phyloP scores from a whole-genome alignment of 2,888 invertebrate species.

The Oligia strigilis region DNA sequence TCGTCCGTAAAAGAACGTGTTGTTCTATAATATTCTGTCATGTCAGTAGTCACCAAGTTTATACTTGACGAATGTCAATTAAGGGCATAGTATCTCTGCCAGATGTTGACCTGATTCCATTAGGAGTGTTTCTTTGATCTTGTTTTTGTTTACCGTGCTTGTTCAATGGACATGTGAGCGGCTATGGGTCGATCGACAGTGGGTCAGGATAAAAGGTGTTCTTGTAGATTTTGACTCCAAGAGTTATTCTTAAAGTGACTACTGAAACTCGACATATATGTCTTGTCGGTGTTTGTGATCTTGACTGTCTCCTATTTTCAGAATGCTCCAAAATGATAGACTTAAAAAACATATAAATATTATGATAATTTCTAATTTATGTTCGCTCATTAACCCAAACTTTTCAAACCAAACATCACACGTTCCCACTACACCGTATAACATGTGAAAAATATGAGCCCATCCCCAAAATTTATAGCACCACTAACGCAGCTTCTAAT shows the following conservation, averaged over 20 bases:
- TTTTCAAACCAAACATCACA: slow-evolving; percentile 53
- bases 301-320: neutral
- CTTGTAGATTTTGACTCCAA: neutral
- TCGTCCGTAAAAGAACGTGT: too few relatives aligned
- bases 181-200: neutral
- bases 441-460: slow-evolving; percentile 62
- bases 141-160: slow-evolving; percentile 25
- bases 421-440: slow-evolving; percentile 47
- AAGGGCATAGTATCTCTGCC: slow-evolving; percentile 2
- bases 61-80: neutral
- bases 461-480: slow-evolving; percentile 63
- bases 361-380: slow-evolving; percentile 51
- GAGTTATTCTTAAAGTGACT: neutral
- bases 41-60: neutral
- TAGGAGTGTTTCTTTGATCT: slow-evolving; percentile 31
- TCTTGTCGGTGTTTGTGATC: neutral
- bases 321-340: slow-evolving; percentile 5
- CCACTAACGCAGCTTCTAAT: slow-evolving; percentile 65
- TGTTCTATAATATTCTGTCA: too few relatives aligned
- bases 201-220: neutral
- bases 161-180: neutral
- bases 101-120: slow-evolving; percentile 24
- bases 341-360: slow-evolving; percentile 22
- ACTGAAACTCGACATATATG: neutral
- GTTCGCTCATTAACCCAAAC: slow-evolving; percentile 47